phyloP scores from a whole-genome alignment of 2,797 vertebrate species.

The Acanthornis magna region DNA sequence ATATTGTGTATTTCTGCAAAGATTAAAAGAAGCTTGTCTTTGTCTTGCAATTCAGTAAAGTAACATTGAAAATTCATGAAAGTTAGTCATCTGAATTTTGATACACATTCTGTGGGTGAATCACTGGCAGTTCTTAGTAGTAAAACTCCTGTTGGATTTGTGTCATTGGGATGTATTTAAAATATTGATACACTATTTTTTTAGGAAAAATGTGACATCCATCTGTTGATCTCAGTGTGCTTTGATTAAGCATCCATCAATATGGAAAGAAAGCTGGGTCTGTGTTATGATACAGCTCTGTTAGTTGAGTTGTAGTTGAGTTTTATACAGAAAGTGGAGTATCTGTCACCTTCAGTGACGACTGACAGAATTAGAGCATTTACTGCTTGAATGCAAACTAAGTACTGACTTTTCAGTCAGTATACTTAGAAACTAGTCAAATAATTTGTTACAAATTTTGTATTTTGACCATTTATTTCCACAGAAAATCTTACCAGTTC shows the following conservation, averaged over 20 bases:
- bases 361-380: background rate
- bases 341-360: background rate
- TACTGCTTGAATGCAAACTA: background rate
- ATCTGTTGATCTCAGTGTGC: background rate
- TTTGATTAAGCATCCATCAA: background rate
- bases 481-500: background rate
- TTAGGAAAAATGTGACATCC: background rate
- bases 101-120: background rate
- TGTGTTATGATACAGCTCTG: background rate
- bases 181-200: background rate
- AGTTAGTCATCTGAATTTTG: background rate
- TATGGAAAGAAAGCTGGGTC: background rate
- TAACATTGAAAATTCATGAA: background rate
- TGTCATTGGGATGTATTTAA: background rate
- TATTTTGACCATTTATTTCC: background rate
- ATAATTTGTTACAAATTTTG: background rate
- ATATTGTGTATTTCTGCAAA: background rate
- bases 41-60: background rate
- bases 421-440: background rate
- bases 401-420: background rate
- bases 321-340: background rate
- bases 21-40: background rate
- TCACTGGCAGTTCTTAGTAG: background rate
- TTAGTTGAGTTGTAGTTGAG: background rate
- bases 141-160: background rate